Base-by-base conservation (phyloP, 2,113 vertebrate species). In the Crypturellus undulatus region DNA sequence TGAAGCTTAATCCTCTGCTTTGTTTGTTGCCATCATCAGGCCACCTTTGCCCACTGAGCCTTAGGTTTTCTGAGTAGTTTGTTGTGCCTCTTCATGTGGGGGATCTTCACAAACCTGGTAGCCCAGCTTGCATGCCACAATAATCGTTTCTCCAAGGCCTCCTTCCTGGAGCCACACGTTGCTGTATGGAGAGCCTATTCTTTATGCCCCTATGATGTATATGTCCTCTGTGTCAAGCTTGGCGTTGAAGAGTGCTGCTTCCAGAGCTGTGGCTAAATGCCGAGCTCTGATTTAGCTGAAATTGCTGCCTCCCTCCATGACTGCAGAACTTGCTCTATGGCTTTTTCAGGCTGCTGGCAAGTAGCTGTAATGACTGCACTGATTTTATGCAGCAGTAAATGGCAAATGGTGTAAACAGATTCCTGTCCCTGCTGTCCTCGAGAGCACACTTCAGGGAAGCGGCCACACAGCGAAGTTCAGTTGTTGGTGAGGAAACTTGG, bases 11-110 rank as follows among this genome's bases (percentile, higher is more conserved):
- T 58, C 54, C 30, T 56, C 54, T 56, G 54, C 54, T 94, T 79
- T 60, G 89, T 95, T 65, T 89, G 70, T 82, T 89, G 70, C 52
- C 16, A 12, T 89, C 89, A 40, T 82, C 90, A 85, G 84, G 24
- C 64, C 49, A 71, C 62, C 77, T 89, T 84, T 87, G 56, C 47
- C 45, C 47, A 34, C 47, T 54, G 26, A 25, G 16, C 77, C 38
- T 82, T 51, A 16, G 60, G 21, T 71, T 40, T 16, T 77, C 49
- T 5, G 26, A 42, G 17, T 24, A 64, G 42, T 71, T 63, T 60
- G 25, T 89, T 32, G 70, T 81, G 30, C 45, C 71, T 84, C 34
- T 16, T 10, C 77, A 8, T 67, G 84, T 86, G 30, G 70, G n/a
- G 18, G 87, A 22, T 88, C 38, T 70, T 52, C 16, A 14, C 6